Evolutionary conservation across 2,797 vertebrate species (phyloP).

Genomic region (Limosa lapponica): DNA sequence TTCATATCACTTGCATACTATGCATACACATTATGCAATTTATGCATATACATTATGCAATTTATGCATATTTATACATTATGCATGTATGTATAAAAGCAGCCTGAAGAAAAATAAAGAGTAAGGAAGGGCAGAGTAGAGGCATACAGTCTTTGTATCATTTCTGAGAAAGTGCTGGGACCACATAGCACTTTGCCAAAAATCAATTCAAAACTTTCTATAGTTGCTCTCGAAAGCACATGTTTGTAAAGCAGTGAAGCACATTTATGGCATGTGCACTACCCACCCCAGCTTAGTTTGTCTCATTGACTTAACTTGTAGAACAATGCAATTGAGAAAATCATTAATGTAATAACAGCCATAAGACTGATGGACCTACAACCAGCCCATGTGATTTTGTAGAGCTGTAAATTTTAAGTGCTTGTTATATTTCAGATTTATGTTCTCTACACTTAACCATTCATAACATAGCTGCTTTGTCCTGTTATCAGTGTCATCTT

Average conservation of each 20-base stretch:
- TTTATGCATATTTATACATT: neutral
- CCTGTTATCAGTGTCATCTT: neutral
- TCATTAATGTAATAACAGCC: neutral
- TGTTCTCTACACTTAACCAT: neutral
- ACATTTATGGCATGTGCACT: neutral
- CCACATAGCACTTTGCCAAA: rapidly evolving
- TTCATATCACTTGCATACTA: neutral
- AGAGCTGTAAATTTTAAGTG: neutral
- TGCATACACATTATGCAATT: neutral
- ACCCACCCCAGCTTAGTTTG: neutral
- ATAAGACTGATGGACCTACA: neutral
- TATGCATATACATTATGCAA: neutral
- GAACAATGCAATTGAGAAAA: neutral
- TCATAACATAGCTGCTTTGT: neutral
- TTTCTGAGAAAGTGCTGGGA: neutral
- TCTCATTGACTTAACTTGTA: neutral
- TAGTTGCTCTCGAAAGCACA: neutral
- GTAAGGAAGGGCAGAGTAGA: neutral
- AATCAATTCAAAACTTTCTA: neutral
- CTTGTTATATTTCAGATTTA: neutral
- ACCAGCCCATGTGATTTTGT: neutral
- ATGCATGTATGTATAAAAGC: neutral
- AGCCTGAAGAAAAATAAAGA: neutral
- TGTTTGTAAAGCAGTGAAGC: neutral
- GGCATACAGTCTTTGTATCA: rapidly evolving